phyloP scores from a whole-genome alignment of 2,888 invertebrate genomes.

The Epicampocera succincta region DNA sequence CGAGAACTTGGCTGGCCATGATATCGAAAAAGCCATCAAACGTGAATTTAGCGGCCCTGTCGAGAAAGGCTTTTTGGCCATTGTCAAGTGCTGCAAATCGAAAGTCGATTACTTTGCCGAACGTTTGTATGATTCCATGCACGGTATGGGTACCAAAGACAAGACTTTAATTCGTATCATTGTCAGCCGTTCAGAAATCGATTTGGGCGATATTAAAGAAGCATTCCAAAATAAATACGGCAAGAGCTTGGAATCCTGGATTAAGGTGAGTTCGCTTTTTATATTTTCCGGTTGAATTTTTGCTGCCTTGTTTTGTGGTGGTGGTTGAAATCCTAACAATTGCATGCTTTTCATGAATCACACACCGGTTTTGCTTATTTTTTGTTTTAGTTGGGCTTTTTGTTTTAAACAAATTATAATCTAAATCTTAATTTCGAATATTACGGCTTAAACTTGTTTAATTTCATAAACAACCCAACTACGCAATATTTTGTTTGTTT shows the following conservation, averaged over 20 bases:
- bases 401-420: not conserved
- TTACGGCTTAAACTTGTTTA: too few species aligned
- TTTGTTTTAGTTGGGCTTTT: conserved; percentile 4
- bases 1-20: conserved; percentile 90
- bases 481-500: too few species aligned
- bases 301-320: conserved; percentile 35
- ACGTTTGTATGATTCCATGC: conserved; percentile 94
- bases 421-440: too few species aligned
- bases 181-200: conserved; percentile 95
- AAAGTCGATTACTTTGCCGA: conserved; percentile 96
- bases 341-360: conserved; percentile 33
- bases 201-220: conserved; percentile 95
- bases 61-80: conserved; percentile 92
- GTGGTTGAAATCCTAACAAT: not conserved
- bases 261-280: conserved; percentile 85
- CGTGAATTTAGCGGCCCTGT: conserved; percentile 94
- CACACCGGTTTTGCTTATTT: not conserved
- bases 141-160: conserved; percentile 93
- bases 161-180: conserved; percentile 95
- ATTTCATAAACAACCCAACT: too few species aligned
- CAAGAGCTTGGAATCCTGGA: conserved; percentile 92
- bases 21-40: conserved; percentile 92
- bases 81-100: conserved; percentile 94
- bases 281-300: not conserved
- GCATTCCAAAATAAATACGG: conserved; percentile 92